These are phyloP conservation scores for Zosterops pallidus DNA, from an alignment of 2,113 vertebrate genomes.

Conservation along the genomic window DNA sequence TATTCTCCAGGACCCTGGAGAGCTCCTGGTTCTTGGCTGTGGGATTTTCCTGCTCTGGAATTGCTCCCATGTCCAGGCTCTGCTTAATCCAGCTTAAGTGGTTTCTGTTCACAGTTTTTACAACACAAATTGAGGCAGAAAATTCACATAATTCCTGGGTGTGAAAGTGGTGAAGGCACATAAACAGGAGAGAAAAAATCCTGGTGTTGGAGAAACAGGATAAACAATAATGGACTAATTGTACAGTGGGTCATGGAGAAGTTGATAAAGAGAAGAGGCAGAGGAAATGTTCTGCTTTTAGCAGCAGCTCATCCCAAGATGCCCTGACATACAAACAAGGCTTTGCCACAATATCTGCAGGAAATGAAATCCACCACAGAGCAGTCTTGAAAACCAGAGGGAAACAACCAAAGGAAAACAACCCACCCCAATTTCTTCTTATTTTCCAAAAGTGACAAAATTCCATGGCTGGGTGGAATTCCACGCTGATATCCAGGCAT, in stretches of 20 bases:
- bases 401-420: not conserved
- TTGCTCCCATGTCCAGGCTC: not conserved
- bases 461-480: accelerated
- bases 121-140: not conserved
- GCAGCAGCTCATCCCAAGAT: not conserved
- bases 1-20: accelerated
- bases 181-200: not conserved
- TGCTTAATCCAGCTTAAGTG: not conserved
- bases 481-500: accelerated
- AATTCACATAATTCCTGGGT: not conserved
- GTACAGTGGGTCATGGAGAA: not conserved
- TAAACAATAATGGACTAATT: accelerated
- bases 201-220: not conserved
- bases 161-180: not conserved
- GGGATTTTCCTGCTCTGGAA: not conserved
- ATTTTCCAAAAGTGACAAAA: not conserved
- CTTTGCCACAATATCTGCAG: not conserved
- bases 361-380: not conserved
- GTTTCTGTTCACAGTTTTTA: not conserved
- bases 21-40: accelerated
- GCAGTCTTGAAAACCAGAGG: not conserved
- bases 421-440: accelerated
- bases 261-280: not conserved
- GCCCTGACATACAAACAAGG: accelerated
- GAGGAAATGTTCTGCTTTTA: accelerated